Conservation (phyloP, 2,797 vertebrate genomes). For the Nannoperca obscura region DNA sequence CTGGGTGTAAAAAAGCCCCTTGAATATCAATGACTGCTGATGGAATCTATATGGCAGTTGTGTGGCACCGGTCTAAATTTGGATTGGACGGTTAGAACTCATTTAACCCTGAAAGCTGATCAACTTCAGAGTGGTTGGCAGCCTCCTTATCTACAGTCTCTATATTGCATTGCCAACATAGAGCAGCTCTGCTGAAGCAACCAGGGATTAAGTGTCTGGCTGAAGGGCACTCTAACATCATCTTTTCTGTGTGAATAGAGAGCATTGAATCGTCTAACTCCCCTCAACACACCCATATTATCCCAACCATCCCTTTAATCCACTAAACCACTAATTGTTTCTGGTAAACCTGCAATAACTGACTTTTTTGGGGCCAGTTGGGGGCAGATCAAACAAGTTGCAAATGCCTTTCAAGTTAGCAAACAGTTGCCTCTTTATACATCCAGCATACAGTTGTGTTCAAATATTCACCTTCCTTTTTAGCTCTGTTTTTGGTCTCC, state of each 20-base stretch:
- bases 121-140: constrained; percentile 53
- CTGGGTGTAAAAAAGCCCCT: constrained; percentile 21
- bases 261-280: constrained; percentile 31
- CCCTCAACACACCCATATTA: not conserved
- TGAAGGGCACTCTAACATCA: constrained; percentile 52
- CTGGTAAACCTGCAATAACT: not conserved
- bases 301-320: not conserved
- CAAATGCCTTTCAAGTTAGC: not conserved
- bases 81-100: constrained; percentile 35
- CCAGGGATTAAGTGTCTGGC: constrained; percentile 61
- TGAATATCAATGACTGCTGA: constrained; percentile 33
- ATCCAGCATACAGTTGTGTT: not conserved
- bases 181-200: constrained; percentile 42
- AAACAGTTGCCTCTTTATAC: not conserved
- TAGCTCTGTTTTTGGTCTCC: not conserved
- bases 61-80: constrained; percentile 41
- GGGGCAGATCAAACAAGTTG: not conserved
- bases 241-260: constrained; percentile 32
- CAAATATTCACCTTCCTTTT: too few relatives aligned
- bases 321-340: constrained; percentile 19
- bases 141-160: constrained; percentile 34
- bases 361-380: not conserved
- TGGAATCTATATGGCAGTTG: constrained; percentile 16
- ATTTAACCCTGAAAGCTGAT: constrained; percentile 69
- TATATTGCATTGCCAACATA: constrained; percentile 33